Conservation (phyloP, 1,140 invertebrate species). For the Cotesia glomerata region DNA sequence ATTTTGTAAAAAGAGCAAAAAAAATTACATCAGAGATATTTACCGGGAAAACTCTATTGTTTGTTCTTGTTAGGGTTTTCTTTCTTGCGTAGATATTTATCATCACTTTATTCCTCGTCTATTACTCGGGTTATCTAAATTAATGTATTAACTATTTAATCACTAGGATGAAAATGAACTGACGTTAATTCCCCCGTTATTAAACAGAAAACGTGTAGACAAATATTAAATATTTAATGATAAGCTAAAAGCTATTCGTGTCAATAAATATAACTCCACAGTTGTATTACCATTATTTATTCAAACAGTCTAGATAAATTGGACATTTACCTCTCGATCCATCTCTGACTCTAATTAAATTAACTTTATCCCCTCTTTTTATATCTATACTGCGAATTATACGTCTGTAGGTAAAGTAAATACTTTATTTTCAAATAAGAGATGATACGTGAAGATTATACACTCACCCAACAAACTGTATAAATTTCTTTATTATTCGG, state of each 20-base stretch:
- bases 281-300: slow-evolving; percentile 30
- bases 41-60: too few relatives aligned
- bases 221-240: slow-evolving; percentile 33
- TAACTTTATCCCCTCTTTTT: background rate
- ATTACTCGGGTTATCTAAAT: background rate
- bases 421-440: too few relatives aligned
- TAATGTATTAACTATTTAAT: background rate
- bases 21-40: too few relatives aligned
- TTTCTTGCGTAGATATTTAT: background rate
- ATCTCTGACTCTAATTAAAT: background rate
- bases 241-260: slow-evolving; percentile 25
- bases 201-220: background rate
- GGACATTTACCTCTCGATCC: too few relatives aligned
- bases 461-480: too few relatives aligned
- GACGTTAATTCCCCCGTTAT: background rate
- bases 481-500: background rate
- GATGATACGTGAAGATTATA: too few relatives aligned
- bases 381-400: too few relatives aligned
- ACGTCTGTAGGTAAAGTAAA: too few relatives aligned
- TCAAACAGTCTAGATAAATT: background rate
- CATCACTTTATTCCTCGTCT: background rate
- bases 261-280: slow-evolving; percentile 25
- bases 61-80: too few relatives aligned
- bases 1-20: too few relatives aligned
- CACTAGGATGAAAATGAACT: background rate